Evolutionary conservation across 2,888 invertebrate species (phyloP).

Genomic region (Aspidapion aeneum): DNA sequence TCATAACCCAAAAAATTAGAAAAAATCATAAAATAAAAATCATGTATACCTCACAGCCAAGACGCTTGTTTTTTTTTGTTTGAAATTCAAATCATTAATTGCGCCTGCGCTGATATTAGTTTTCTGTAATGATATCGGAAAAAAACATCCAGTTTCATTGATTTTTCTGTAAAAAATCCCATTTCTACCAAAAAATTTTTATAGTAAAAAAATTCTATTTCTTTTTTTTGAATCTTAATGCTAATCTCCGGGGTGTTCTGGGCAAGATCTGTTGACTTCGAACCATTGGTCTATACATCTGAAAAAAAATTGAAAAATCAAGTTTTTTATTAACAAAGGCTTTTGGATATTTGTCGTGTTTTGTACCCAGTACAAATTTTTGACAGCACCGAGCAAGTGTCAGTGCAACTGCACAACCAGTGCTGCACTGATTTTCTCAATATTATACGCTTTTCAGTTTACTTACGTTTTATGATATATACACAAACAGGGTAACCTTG

Average conservation of each 20-base stretch:
- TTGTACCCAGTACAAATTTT: too few species aligned
- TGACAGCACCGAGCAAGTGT: too few species aligned
- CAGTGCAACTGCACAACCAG: too few species aligned
- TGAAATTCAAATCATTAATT: too few species aligned
- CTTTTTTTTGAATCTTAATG: slow-evolving; percentile 23
- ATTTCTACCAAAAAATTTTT: not conserved
- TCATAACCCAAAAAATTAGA: too few species aligned
- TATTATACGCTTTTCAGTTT: slow-evolving; percentile 2
- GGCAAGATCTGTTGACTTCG: slow-evolving; percentile 97
- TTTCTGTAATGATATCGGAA: too few species aligned
- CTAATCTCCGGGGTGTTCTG: slow-evolving; percentile 97
- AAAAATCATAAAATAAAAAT: not conserved
- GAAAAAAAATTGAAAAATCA: slow-evolving; percentile 42
- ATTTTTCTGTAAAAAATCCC: too few species aligned
- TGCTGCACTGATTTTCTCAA: too few species aligned
- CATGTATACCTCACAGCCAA: not conserved
- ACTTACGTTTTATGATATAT: slow-evolving; percentile 96
- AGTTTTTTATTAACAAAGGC: too few species aligned
- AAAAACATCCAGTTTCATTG: too few species aligned
- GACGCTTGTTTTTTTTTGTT: not conserved
- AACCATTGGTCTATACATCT: slow-evolving; percentile 99
- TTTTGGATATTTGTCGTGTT: too few species aligned
- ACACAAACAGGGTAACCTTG: slow-evolving; percentile 98
- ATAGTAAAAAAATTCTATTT: not conserved
- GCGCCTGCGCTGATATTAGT: not conserved